Conservation (phyloP, 2,797 vertebrate species). For the Cygnus olor region DNA sequence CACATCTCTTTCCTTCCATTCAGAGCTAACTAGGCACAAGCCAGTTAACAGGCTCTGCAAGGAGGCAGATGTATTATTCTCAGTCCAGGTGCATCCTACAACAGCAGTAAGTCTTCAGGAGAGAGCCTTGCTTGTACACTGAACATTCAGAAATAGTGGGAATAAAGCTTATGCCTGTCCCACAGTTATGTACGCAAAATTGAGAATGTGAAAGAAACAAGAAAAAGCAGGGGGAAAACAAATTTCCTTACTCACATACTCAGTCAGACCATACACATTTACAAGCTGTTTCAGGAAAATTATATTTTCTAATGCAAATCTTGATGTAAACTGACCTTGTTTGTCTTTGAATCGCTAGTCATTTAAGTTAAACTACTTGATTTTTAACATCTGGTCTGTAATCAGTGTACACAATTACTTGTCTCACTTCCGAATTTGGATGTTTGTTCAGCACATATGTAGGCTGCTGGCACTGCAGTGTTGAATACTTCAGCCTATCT, state of each 20-base stretch:
- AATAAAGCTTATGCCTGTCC: background rate
- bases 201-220: background rate
- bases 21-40: background rate
- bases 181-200: background rate
- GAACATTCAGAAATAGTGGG: background rate
- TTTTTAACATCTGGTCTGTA: slow-evolving; percentile 3
- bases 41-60: background rate
- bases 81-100: background rate
- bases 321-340: background rate
- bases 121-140: background rate
- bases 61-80: background rate
- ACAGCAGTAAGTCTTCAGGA: background rate
- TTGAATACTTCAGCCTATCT: background rate
- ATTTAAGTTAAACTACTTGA: background rate
- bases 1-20: background rate
- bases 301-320: background rate
- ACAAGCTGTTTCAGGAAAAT: background rate
- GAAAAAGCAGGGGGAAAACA: background rate
- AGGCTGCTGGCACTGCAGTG: background rate
- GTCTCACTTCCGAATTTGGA: background rate
- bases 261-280: background rate
- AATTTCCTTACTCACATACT: background rate
- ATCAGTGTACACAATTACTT: background rate
- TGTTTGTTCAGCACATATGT: background rate
- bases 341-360: background rate